phyloP scores from a whole-genome alignment of 2,113 vertebrate species.

The Pitta sordida region DNA sequence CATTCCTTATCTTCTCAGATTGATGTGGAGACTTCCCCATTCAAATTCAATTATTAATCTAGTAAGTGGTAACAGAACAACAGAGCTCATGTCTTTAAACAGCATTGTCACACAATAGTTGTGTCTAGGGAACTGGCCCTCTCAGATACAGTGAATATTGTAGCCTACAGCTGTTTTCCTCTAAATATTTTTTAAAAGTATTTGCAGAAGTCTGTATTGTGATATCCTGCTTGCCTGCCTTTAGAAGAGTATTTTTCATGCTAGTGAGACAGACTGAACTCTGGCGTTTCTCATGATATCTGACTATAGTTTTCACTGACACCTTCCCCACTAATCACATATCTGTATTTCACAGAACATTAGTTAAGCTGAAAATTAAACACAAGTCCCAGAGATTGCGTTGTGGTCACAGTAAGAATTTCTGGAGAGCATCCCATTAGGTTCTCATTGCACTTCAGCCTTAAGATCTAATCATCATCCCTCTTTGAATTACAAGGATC shows the following conservation, averaged over 20 bases:
- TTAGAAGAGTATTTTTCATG: background rate
- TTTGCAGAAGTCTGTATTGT: background rate
- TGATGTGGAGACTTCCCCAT: background rate
- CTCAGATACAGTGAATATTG: background rate
- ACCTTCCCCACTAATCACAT: conserved; percentile 11
- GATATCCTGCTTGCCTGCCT: background rate
- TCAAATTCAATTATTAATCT: conserved; percentile 25
- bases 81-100: background rate
- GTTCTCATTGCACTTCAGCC: background rate
- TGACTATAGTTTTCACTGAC: conserved; percentile 21
- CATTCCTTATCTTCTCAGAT: background rate
- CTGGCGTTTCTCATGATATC: background rate
- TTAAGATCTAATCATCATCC: conserved; percentile 7
- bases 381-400: conserved; percentile 3
- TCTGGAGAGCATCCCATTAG: background rate
- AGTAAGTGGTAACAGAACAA: background rate
- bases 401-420: background rate
- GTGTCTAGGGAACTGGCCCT: background rate
- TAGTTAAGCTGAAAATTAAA: conserved; percentile 51
- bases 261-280: conserved; percentile 24
- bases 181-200: background rate
- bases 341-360: conserved; percentile 57
- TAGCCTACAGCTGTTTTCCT: background rate
- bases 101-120: background rate
- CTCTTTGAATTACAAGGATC: background rate